These are phyloP conservation scores for Spermophilus dauricus DNA, from an alignment of 2,113 vertebrate species.

Conservation along the genomic window DNA sequence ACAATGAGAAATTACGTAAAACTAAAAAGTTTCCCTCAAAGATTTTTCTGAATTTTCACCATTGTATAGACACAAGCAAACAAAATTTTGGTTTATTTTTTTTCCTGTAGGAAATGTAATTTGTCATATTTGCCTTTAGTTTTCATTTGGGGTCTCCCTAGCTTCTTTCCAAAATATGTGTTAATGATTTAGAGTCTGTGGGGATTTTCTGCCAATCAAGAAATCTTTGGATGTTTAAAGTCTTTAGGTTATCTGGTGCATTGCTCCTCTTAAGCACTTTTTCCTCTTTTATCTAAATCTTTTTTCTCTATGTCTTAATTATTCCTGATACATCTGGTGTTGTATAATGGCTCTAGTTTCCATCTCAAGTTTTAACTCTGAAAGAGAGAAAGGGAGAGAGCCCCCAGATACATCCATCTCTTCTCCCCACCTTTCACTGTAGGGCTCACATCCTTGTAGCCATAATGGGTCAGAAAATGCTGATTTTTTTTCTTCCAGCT, in stretches of 20 bases:
- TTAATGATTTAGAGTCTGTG: not conserved
- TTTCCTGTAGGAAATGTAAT: not conserved
- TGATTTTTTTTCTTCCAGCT: not conserved
- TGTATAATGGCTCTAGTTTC: not conserved
- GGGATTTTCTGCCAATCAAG: not conserved
- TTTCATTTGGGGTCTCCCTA: slow-evolving; percentile 35
- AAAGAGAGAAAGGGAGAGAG: not conserved
- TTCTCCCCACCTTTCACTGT: not conserved
- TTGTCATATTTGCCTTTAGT: not conserved
- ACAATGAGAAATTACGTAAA: not conserved
- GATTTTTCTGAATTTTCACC: not conserved
- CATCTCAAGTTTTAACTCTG: not conserved
- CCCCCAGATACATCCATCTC: not conserved
- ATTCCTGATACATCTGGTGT: not conserved
- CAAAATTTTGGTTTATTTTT: not conserved
- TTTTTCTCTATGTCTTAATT: not conserved
- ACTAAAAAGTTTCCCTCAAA: not conserved
- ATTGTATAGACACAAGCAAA: not conserved
- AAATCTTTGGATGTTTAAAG: not conserved
- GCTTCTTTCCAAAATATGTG: not conserved
- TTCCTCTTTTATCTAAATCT: not conserved
- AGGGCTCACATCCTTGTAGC: not conserved
- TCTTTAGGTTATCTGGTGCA: not conserved
- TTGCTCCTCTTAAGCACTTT: not conserved
- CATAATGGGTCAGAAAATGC: not conserved